phyloP scores from a whole-genome alignment of 2,113 vertebrate genomes.

The Elaphurus davidianus region DNA sequence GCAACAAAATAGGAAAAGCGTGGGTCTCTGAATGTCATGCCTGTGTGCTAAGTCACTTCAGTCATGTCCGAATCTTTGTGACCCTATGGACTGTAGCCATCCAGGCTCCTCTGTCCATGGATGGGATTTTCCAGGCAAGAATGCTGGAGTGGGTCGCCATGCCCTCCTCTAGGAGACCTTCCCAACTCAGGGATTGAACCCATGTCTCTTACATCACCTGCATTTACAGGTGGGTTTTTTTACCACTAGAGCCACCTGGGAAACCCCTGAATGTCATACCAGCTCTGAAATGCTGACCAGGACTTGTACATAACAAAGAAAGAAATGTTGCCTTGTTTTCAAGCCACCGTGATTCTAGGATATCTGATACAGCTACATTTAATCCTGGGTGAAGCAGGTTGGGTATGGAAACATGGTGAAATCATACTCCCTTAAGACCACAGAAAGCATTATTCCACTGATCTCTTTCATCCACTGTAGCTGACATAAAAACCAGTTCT shows the following conservation, averaged over 20 bases:
- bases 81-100: neutral
- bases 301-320: neutral
- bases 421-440: neutral
- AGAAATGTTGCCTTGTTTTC: neutral
- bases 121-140: neutral
- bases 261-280: neutral
- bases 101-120: neutral
- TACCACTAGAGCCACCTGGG: neutral
- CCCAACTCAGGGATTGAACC: neutral
- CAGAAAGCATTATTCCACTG: neutral
- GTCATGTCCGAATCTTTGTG: neutral
- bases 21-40: neutral
- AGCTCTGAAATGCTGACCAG: neutral
- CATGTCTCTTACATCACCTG: neutral
- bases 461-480: neutral
- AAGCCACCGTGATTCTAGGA: neutral
- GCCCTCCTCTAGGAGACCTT: neutral
- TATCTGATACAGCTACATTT: neutral
- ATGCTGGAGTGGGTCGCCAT: neutral
- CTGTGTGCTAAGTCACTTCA: neutral
- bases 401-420: neutral
- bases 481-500: neutral
- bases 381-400: neutral
- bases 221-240: neutral
- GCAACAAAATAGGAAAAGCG: neutral